Base-by-base conservation (phyloP, 53 echinoderm and acorn worm species). In the Luidia sarsii region DNA sequence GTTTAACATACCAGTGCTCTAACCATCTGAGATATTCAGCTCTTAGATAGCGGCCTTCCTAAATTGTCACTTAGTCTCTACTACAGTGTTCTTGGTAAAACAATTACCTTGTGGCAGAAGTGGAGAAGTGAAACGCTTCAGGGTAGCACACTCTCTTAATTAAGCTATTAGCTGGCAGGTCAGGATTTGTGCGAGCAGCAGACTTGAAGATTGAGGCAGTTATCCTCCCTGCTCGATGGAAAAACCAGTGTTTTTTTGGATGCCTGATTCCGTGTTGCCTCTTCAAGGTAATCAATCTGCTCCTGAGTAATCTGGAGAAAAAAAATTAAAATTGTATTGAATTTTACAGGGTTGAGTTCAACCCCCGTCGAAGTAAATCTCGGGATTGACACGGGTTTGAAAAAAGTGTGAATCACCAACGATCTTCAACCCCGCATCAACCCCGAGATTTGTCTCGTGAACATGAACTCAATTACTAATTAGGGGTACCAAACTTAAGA, bases 101-200 rank as follows among this genome's bases (percentile, higher is more conserved):
- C n/a, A n/a, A 6, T 10, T 70, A 77, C 46, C 79, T 57, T 35
- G 79, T 77, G 19, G 79, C 61, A 21, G 24, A 27, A 8, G 62
- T 60, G 18, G 59, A 39, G 56, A 77, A 77, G 2, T 25, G 33
- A 37, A 59, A 59, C 19, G 56, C 79, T 24, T 77, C 79, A 16
- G 60, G 79, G 41, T 77, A 57, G 56, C 57, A 57, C 7, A 79
- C 14, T 43, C 48, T 57, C 63, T 79, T 79, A 9, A 75, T 75
- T 22, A 75, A 60, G 41, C 59, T 75, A 14, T 32, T 27, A 19
- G 79, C 23, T 57, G 79, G 79, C 79, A 57, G 36, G 13, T 61
- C 46, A 41, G 64, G 48, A 39, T 79, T 59, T 57, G 79, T 79
- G 23, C 79, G 22, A 24, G 79, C 79, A 34, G 79, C 79, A 37